Evolutionary conservation across 1,140 invertebrate genomes (phyloP), one percentile per base, ranked within the genome.

Genomic region (Eurosta solidaginis): DNA sequence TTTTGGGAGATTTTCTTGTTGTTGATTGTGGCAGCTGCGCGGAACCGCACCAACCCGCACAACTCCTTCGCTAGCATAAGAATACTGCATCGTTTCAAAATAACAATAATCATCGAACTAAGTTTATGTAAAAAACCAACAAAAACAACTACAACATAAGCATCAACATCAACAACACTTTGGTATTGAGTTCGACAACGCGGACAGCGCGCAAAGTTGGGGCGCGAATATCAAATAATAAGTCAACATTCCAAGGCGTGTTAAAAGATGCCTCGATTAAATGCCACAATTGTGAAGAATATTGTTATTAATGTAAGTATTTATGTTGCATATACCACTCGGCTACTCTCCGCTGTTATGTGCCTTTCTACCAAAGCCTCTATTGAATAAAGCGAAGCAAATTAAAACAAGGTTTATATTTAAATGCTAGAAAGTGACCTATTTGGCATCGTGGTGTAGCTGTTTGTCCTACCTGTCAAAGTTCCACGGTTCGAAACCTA

Each of bases 211-310:
- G n/a, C 33, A 68, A 68, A 68, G 59, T 40, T 68, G 5, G 59
- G 59, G 59, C 59, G 59, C 59, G 59, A 68, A 68, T 68, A 59
- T 36, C 52, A 77, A 77, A 77, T 77, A 77, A 77, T 77, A 77
- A 77, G 76, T 77, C 76, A 77, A 77, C 76, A 77, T 77, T 77
- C 76, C 76, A 77, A 77, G 76, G 76, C 76, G 76, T 77, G 76
- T 77, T 63, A 77, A 77, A 68, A 77, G 76, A 77, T 77, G 76
- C 47, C 25, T 77, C 76, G 76, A 77, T 77, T 77, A 77, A 77
- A 77, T 77, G 76, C 76, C 76, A 77, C 54, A 68, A 77, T 76
- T 76, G 45, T 50, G 75, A 9, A 29, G 29, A 73, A 36, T 20
- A 42, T 29, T 54, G 20, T 20, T 7, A 12, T 54, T 10, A 7